A percentile compares a stretch with the other conserved stretches of the same genome.
Conservation (phyloP, 2,113 vertebrate species). For the Lates calcarifer region DNA sequence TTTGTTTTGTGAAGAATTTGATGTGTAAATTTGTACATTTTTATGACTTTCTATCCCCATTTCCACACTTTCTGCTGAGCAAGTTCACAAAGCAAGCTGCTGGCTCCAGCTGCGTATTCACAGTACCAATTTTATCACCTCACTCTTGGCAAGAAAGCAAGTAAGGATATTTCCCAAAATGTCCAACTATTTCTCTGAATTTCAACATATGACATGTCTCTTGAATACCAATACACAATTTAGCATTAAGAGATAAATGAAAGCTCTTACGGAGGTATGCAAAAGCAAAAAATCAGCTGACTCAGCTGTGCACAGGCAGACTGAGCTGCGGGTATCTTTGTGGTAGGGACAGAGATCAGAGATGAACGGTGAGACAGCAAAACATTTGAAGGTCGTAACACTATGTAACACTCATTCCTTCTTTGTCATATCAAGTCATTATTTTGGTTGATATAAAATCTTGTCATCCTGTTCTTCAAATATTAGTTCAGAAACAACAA, state of each 20-base stretch:
- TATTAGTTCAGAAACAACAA: not conserved
- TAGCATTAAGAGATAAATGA: not conserved
- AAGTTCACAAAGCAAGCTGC: not conserved
- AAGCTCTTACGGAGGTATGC: not conserved
- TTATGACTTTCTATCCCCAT: not conserved
- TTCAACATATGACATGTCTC: not conserved
- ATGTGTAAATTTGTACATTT: too few relatives aligned
- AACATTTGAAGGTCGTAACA: constrained; percentile 10
- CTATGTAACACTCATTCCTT: constrained; percentile 18
- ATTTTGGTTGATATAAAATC: not conserved
- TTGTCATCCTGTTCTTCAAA: not conserved
- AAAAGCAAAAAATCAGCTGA: constrained; percentile 21
- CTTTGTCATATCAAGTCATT: not conserved
- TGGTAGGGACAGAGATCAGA: constrained; percentile 13
- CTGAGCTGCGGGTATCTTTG: not conserved
- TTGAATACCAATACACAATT: not conserved
- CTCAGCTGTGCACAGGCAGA: not conserved
- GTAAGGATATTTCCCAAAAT: not conserved
- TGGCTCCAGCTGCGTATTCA: not conserved
- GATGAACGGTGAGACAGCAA: not conserved
- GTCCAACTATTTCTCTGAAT: not conserved
- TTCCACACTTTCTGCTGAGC: not conserved
- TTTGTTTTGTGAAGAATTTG: too few relatives aligned
- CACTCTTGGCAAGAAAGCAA: not conserved
- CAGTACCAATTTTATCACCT: not conserved